Base-by-base conservation (phyloP, 2,888 invertebrate genomes). In the Cremastinae sp. region DNA sequence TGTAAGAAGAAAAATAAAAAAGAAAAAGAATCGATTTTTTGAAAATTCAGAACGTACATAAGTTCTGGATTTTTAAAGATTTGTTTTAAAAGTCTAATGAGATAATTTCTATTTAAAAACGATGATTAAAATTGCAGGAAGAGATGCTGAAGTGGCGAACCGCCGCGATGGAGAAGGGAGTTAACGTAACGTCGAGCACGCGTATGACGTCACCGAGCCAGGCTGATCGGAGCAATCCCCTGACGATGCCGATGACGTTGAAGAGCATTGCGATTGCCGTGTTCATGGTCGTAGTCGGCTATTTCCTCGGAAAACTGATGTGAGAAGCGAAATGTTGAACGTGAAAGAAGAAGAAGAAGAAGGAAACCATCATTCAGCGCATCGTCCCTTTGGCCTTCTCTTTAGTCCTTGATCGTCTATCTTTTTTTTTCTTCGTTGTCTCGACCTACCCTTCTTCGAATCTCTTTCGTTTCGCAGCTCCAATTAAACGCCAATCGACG, bases 241-340 rank as follows among this genome's bases (percentile, higher is more conserved):
- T 79, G 66, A 68, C 83, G 76, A 65, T 79, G 68, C 76, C 65
- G 16, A 80, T 82, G 75, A 80, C 84, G 74, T 79, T 84, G 59
- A 84, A 78, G 74, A 84, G 79, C 76, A 73, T 85, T 65, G 75
- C 87, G 28, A 83, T 88, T 65, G 86, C 86, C 70, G 77, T 89
- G 62, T 82, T 83, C 59, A 88, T 90, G 86, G 84, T 84, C 76
- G 80, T 90, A 81, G 78, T 89, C 64, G 89, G 89, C 78, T 89
- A 87, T 82, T 76, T 89, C 66, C 76, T 90, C 83, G 90, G 89
- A 78, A 90, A 89, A 86, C 75, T 90, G 80, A 86, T 90, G 85
- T 90, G 87, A 89, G 84, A 83, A 84, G 81, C 81, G 80, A 83
- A 81, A 79, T 80, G 79, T 80, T 81, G 82, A 82, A 78, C 81